Evolutionary conservation across 2,113 vertebrate genomes (phyloP).

Genomic region (Urocitellus parryii): DNA sequence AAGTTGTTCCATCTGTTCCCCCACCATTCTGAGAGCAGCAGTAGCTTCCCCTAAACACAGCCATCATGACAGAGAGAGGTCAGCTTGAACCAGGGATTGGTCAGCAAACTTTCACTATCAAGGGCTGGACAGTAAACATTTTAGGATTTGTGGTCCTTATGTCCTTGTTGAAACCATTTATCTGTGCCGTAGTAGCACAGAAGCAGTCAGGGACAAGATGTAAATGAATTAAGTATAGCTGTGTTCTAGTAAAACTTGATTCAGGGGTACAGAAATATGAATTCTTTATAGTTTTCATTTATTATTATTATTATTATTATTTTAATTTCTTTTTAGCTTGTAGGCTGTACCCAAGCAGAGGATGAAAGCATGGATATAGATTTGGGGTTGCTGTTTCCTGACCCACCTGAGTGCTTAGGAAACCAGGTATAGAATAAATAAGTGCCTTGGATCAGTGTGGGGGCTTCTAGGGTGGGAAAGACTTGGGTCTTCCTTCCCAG

Average conservation of each 20-base stretch:
- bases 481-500: background rate
- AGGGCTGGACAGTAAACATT: background rate
- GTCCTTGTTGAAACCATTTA: background rate
- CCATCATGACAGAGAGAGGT: background rate
- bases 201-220: background rate
- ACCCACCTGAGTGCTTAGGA: background rate
- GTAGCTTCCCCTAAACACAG: background rate
- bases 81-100: background rate
- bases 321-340: background rate
- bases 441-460: background rate
- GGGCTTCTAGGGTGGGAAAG: background rate
- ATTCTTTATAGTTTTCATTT: background rate
- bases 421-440: background rate
- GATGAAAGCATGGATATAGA: background rate
- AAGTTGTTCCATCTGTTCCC: background rate
- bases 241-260: background rate
- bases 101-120: background rate
- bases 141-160: background rate
- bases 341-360: background rate
- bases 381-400: background rate
- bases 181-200: background rate
- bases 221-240: background rate
- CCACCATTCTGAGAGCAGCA: background rate
- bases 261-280: background rate
- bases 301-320: background rate